Evolutionary conservation across 2,113 vertebrate genomes (phyloP).

Genomic region (Climacteris rufus): DNA sequence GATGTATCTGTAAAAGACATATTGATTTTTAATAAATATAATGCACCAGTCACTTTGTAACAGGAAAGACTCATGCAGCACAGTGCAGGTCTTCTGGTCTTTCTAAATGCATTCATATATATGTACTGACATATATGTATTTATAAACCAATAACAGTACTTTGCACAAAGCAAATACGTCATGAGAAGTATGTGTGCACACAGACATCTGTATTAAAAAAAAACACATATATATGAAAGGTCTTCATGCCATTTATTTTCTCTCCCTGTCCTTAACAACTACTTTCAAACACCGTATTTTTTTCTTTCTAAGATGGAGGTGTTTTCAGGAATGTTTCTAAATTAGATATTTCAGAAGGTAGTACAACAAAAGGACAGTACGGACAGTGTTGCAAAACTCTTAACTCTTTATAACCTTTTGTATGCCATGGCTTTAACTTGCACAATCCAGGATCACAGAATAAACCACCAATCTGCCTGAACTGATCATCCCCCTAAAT

Average conservation of each 20-base stretch:
- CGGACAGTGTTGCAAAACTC: not conserved
- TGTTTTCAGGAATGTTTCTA: not conserved
- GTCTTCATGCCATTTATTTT: not conserved
- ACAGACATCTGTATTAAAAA: not conserved
- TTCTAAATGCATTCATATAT: not conserved
- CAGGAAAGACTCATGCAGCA: not conserved
- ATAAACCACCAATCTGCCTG: not conserved
- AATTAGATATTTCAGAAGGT: not conserved
- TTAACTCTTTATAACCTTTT: not conserved
- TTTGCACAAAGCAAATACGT: not conserved
- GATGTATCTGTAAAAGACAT: not conserved
- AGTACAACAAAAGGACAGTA: not conserved
- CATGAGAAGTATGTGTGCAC: not conserved
- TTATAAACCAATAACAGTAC: not conserved
- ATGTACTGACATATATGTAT: not conserved
- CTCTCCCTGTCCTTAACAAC: not conserved
- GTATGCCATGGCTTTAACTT: not conserved
- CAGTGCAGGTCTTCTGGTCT: not conserved
- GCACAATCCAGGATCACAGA: not conserved
- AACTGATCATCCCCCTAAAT: not conserved
- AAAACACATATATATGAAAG: not conserved
- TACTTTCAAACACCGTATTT: not conserved
- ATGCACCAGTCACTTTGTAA: not conserved
- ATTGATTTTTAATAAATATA: conserved; percentile 48
- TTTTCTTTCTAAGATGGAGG: not conserved